phyloP scores from a whole-genome alignment of 1,140 invertebrate genomes.

The Coboldia fuscipes region DNA sequence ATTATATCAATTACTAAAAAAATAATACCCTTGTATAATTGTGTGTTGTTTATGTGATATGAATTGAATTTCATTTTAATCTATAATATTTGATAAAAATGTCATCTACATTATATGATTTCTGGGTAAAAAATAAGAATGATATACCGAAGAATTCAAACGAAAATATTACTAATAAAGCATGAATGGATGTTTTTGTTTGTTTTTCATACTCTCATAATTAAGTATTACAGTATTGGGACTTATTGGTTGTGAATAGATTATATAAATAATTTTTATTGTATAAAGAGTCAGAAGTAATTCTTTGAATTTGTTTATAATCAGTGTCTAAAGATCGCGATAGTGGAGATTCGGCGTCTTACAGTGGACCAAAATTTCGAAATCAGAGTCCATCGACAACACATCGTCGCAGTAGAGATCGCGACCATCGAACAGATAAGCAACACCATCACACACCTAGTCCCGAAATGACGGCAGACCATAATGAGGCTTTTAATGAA shows the following conservation, averaged over 20 bases:
- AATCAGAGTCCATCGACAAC: constrained; percentile 17
- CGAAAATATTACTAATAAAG: too few relatives aligned
- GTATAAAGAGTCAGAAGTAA: constrained; percentile 11
- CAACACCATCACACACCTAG: constrained; percentile 6
- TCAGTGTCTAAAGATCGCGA: constrained; percentile 8
- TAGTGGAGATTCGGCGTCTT: constrained; percentile 1
- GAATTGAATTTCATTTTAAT: too few relatives aligned
- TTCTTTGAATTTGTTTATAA: constrained; percentile 4
- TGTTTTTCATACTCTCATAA: not conserved
- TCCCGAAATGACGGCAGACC: constrained; percentile 8
- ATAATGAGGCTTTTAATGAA: constrained; percentile 11
- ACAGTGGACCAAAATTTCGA: constrained; percentile 9
- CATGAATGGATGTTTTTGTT: not conserved
- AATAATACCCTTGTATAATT: too few relatives aligned
- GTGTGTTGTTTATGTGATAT: too few relatives aligned
- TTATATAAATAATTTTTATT: constrained; percentile 17
- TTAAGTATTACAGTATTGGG: not conserved
- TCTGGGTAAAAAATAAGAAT: too few relatives aligned
- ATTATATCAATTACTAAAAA: too few relatives aligned
- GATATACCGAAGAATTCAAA: too few relatives aligned
- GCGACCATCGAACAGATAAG: constrained; percentile 14
- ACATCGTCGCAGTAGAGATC: constrained; percentile 14
- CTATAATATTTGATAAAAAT: too few relatives aligned
- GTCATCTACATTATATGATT: too few relatives aligned
- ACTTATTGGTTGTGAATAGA: constrained; percentile 8